A percentile compares a stretch with the other conserved stretches of the same genome.
These are phyloP conservation scores for Eristalis tenax DNA, from an alignment of 2,888 invertebrate genomes.

Conservation along the genomic window DNA sequence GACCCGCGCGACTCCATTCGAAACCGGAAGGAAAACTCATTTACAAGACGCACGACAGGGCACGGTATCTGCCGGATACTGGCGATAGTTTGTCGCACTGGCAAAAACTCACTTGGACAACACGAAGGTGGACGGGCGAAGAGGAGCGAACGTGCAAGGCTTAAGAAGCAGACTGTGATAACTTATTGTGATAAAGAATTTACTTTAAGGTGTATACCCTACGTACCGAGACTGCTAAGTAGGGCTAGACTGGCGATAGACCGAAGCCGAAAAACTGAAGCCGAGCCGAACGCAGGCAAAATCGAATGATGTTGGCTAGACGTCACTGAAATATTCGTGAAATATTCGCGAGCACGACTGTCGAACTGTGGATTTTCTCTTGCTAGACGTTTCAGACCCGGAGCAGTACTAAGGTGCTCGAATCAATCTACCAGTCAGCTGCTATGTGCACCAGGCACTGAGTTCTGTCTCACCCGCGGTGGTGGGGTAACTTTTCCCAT, in stretches of 20 bases:
- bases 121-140: background rate
- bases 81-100: constrained; percentile 19
- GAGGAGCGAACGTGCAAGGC: constrained; percentile 28
- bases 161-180: constrained; percentile 35
- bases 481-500: constrained; percentile 38
- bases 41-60: background rate
- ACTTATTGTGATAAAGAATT: constrained; percentile 37
- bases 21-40: constrained; percentile 45
- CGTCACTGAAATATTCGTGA: constrained; percentile 11
- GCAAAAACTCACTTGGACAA: constrained; percentile 43
- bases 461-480: background rate
- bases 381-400: constrained; percentile 60
- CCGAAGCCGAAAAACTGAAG: background rate
- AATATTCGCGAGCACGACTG: constrained; percentile 48
- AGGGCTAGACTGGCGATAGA: constrained; percentile 42
- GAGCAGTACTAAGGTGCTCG: constrained; percentile 52
- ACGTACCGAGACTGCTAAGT: constrained; percentile 70
- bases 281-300: background rate
- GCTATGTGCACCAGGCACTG: background rate
- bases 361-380: constrained; percentile 15
- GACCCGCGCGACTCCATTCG: constrained; percentile 42
- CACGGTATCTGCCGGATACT: constrained; percentile 40
- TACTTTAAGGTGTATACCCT: constrained; percentile 53
- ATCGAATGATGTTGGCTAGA: background rate
- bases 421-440: constrained; percentile 52